Percentiles rank a stretch among this genome's conserved stretches.
These are phyloP conservation scores for Candoia aspera DNA, from an alignment of 2,113 vertebrate species.

Conservation along the genomic window DNA sequence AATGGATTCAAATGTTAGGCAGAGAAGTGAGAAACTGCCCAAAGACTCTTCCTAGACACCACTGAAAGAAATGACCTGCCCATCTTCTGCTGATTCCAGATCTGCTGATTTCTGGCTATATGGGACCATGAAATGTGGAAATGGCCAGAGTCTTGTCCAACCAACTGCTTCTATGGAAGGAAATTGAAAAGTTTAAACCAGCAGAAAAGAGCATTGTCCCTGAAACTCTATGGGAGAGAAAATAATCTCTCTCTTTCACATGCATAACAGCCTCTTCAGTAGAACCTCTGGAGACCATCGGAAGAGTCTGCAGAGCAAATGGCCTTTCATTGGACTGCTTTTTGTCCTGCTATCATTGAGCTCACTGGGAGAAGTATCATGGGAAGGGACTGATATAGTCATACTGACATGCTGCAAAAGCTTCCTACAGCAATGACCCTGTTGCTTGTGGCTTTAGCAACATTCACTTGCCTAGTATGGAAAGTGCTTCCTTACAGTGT, in stretches of 20 bases:
- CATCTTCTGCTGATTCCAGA: background rate
- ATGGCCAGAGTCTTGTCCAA: background rate
- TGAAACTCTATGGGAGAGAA: background rate
- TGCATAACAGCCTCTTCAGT: background rate
- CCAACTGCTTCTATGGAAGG: background rate
- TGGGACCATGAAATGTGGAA: background rate
- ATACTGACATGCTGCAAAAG: constrained; percentile 28
- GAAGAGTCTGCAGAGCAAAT: constrained; percentile 56
- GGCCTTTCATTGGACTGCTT: constrained; percentile 62
- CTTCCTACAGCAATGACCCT: constrained; percentile 44
- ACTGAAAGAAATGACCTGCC: background rate
- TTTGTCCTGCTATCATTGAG: constrained; percentile 46
- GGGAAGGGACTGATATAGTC: constrained; percentile 35
- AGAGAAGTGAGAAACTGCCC: background rate
- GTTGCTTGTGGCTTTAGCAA: constrained; percentile 36
- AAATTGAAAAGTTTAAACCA: background rate
- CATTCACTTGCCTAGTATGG: background rate
- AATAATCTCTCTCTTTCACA: background rate
- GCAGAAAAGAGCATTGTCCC: background rate
- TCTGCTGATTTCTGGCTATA: too few species aligned
- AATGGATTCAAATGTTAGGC: background rate
- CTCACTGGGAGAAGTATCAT: constrained; percentile 40
- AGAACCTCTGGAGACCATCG: constrained; percentile 32
- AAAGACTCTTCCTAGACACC: background rate
- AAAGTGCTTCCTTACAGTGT: constrained; percentile 13